Evolutionary conservation across 2,888 invertebrate genomes (phyloP).

Genomic region (Balanococcus diminutus): DNA sequence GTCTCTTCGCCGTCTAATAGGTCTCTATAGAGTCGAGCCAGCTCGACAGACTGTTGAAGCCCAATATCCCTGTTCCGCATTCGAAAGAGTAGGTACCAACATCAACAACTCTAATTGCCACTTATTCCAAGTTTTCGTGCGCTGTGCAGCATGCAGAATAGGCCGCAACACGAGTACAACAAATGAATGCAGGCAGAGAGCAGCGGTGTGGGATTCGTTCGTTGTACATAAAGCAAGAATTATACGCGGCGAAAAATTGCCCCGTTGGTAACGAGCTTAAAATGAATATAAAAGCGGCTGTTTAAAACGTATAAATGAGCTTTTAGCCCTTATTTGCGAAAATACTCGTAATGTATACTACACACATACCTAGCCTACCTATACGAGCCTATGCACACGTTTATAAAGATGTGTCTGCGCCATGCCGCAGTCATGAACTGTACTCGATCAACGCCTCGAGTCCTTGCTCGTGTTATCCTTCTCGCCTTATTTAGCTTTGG

Average conservation of each 20-base stretch:
- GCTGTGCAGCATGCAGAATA: neutral
- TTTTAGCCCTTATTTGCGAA: neutral
- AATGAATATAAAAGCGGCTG: slow-evolving; percentile 13
- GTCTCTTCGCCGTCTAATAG: neutral
- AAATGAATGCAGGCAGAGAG: neutral
- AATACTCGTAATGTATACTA: too few relatives aligned
- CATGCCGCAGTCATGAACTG: too few relatives aligned
- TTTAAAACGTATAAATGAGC: neutral
- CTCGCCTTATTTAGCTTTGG: too few relatives aligned
- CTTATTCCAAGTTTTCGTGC: neutral
- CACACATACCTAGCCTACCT: too few relatives aligned
- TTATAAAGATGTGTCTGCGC: too few relatives aligned
- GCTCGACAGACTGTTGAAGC: slow-evolving; percentile 6
- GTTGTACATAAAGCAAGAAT: neutral
- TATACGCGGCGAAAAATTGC: neutral
- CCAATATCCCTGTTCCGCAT: neutral
- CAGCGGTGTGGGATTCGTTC: neutral
- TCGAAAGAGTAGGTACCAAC: neutral
- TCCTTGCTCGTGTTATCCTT: too few relatives aligned
- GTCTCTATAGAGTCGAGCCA: neutral
- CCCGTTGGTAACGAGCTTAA: neutral
- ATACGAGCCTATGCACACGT: too few relatives aligned
- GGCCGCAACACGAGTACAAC: neutral
- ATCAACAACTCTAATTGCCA: slow-evolving; percentile 1
- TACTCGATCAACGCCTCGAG: too few relatives aligned